Conservation (phyloP, 2,888 invertebrate genomes). For the Eupeodes luniger region DNA sequence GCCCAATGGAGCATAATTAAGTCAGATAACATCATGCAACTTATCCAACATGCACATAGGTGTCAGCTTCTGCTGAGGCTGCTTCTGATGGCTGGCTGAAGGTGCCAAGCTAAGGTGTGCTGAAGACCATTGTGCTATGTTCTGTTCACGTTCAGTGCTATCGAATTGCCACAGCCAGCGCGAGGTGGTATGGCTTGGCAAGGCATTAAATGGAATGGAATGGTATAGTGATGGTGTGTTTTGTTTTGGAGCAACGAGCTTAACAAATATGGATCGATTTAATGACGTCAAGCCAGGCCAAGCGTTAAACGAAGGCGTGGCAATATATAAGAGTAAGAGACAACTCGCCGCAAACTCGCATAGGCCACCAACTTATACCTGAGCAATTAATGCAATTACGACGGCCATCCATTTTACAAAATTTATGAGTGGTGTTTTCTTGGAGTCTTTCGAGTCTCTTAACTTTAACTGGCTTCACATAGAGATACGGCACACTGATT, state of each 20-base stretch:
- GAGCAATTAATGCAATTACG: slow-evolving; percentile 70
- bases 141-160: slow-evolving; percentile 16
- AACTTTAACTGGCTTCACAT: slow-evolving; percentile 28
- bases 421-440: slow-evolving; percentile 50
- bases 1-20: slow-evolving; percentile 68
- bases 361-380: slow-evolving; percentile 40
- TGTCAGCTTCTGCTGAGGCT: slow-evolving; percentile 58
- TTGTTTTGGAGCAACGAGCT: slow-evolving; percentile 33
- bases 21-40: slow-evolving; percentile 70
- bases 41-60: slow-evolving; percentile 68
- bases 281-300: slow-evolving; percentile 55
- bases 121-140: slow-evolving; percentile 38
- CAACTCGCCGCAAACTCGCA: slow-evolving; percentile 40
- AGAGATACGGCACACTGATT: slow-evolving; percentile 26
- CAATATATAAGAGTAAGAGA: slow-evolving; percentile 22
- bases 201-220: background rate
- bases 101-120: slow-evolving; percentile 61
- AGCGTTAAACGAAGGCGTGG: slow-evolving; percentile 70
- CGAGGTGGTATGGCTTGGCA: background rate
- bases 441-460: slow-evolving; percentile 25
- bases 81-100: slow-evolving; percentile 24
- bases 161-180: slow-evolving; percentile 50
- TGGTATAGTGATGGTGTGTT: slow-evolving; percentile 25
- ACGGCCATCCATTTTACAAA: slow-evolving; percentile 63
- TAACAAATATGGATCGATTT: slow-evolving; percentile 70